These are phyloP conservation scores for Apostichopus leukothele DNA, from an alignment of 53 echinoderm and acorn worm genomes.

Conservation along the genomic window DNA sequence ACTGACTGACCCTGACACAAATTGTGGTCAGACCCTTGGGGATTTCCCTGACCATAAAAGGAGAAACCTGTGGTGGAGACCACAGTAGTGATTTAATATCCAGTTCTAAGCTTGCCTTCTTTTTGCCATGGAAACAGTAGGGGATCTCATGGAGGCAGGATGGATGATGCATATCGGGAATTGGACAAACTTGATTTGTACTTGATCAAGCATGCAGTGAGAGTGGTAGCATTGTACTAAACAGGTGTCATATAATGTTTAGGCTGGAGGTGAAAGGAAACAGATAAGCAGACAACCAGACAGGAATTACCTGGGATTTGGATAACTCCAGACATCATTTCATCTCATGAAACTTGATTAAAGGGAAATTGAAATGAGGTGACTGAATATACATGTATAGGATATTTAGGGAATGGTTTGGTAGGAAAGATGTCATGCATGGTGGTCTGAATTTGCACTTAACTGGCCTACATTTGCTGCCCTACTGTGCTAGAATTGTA, in stretches of 20 bases:
- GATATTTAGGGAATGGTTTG: neutral
- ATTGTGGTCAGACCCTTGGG: slow-evolving; percentile 38
- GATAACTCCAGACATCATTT: neutral
- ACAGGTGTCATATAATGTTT: slow-evolving; percentile 3
- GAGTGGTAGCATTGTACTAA: neutral
- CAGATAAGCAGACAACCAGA: neutral
- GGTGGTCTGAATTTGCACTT: neutral
- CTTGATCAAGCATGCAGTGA: too few relatives aligned
- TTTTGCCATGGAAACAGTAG: neutral
- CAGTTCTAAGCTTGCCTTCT: neutral
- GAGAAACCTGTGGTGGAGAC: neutral
- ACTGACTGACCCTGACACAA: slow-evolving; percentile 37
- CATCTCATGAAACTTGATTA: slow-evolving; percentile 4
- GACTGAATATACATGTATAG: neutral
- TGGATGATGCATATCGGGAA: neutral
- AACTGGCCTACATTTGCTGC: neutral
- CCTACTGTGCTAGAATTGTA: neutral
- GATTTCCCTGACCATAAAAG: slow-evolving; percentile 38
- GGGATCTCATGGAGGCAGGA: neutral
- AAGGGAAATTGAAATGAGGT: neutral
- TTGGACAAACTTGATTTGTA: neutral
- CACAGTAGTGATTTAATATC: neutral
- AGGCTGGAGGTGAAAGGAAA: neutral
- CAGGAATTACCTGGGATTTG: neutral
- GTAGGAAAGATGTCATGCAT: neutral